Evolutionary conservation across 64 coral and sea anemone species (phyloP), one percentile per base, ranked within the genome.

Genomic region (Montipora cactus): DNA sequence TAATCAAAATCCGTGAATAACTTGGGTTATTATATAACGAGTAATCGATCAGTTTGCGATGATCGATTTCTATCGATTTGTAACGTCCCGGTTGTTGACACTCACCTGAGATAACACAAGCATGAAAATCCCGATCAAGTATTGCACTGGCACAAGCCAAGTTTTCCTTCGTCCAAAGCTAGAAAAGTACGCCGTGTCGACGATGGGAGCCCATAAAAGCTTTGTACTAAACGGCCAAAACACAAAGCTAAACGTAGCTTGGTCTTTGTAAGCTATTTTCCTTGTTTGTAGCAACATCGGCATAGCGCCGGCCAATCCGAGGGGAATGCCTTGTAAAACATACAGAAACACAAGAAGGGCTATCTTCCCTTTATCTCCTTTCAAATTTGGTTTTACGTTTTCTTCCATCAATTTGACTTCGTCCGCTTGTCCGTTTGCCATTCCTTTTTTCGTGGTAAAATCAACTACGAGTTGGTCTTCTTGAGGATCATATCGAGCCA

Each of bases 151-250:
- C 0, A 99, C 92, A 78, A 99, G 92, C 98, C 98, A 99, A 6
- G 95, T 89, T 57, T 99, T 99, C 46, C 98, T 91, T 79, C 98
- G 89, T 16, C 98, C 98, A 79, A 99, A 93, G 59, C 89, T 87
- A 1, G 95, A 58, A 47, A 96, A 96, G 18, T 92, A 99, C 48
- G 92, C 92, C 0, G 98, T 90, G 52, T 99, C 98, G 2, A 99
- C 98, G 51, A 99, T 83, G 0, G 98, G 98, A 16, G 98, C 98
- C 98, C 98, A 99, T 14, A 96, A 61, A 1, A 99, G 86, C 53
- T 99, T 99, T 18, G 95, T 90, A 81, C 98, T 99, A 49, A 94
- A 99, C 15, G 98, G 98, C 98, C 98, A 99, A 75, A 94, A 96
- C 25, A 96, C 98, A 84, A 99, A 89, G 67, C 98, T 99, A 89